Evolutionary conservation across 92 coral and sea anemone genomes (phyloP).

Genomic region (Metridium senile): DNA sequence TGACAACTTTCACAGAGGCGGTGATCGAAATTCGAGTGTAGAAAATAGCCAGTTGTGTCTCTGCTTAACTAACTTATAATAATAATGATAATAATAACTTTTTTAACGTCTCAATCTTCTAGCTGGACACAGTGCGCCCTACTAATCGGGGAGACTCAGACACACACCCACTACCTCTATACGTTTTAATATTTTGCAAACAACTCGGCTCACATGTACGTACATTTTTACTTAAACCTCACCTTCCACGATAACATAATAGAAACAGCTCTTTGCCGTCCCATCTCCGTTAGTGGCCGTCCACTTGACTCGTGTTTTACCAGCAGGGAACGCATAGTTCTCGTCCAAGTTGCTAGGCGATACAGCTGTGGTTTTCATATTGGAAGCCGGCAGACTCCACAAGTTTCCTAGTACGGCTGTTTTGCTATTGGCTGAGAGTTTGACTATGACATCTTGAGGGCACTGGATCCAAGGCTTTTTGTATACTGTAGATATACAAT

Average conservation of each 20-base stretch:
- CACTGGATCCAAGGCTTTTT: constrained; percentile 92
- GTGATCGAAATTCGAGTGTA: too few relatives aligned
- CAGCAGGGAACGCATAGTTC: constrained; percentile 86
- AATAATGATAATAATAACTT: too few relatives aligned
- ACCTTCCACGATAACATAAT: constrained; percentile 83
- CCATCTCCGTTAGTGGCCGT: constrained; percentile 82
- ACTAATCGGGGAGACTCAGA: too few relatives aligned
- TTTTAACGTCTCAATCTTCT: too few relatives aligned
- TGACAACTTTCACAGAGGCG: too few relatives aligned
- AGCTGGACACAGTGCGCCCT: too few relatives aligned
- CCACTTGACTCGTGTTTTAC: constrained; percentile 90
- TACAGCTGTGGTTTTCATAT: constrained; percentile 74
- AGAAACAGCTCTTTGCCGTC: constrained; percentile 70
- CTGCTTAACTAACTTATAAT: too few relatives aligned
- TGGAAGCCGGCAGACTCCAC: constrained; percentile 87
- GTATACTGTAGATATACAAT: constrained; percentile 57
- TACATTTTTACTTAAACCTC: background rate
- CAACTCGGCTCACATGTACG: too few relatives aligned
- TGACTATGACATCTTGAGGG: constrained; percentile 74
- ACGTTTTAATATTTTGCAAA: too few relatives aligned
- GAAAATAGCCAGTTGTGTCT: too few relatives aligned
- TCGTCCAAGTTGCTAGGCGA: constrained; percentile 73
- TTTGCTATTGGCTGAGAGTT: constrained; percentile 51
- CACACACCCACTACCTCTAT: too few relatives aligned
- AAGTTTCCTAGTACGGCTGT: constrained; percentile 75